Base-by-base conservation (phyloP, 2,797 vertebrate species). In the Pelodytes ibericus region DNA sequence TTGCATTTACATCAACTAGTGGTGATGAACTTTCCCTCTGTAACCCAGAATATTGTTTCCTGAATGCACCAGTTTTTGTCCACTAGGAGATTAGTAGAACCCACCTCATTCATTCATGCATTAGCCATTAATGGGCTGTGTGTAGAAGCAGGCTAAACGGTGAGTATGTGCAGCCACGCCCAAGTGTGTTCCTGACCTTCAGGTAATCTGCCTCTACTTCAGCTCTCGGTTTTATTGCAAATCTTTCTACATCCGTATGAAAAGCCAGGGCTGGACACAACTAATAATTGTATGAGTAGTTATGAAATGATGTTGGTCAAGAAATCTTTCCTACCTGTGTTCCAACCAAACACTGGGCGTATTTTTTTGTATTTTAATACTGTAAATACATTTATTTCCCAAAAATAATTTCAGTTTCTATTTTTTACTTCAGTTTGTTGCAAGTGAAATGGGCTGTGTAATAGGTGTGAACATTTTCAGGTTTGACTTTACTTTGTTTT, bases 331-430 rank as follows among this genome's bases (percentile, higher is more conserved):
- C 65, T 79, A 73, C 77, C 71, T 79, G 71, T 79, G 76, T 79
- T 79, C 58, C 44, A 25, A n/a, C 18, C 53, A 61, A 44, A 68
- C 77, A 69, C 77, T 66, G 58, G 76, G 77, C 64, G 20, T 79
- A 63, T 58, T 79, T 79, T 36, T 78, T 79, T 79, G 77, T 79
- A 79, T 79, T 79, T 74, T 79, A 79, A 79, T 79, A 79, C 77
- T 79, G 77, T 79, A 79, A 79, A 79, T 79, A 79, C 77, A 79
- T 79, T 79, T 79, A 79, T 79, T 79, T 79, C 77, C 77, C 77
- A 79, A 79, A 72, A 79, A 68, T 61, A 63, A 56, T 56, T 44
- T 26, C 63, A 7, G 71, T 44, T 64, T 79, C 44, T 33, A 62
- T 44, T 68, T 75, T 61, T 27, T 26, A 30, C 2, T 73, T 8